Evolutionary conservation across 2,113 vertebrate genomes (phyloP), one percentile per base, ranked within the genome.

Genomic region (Anoura caudifer): DNA sequence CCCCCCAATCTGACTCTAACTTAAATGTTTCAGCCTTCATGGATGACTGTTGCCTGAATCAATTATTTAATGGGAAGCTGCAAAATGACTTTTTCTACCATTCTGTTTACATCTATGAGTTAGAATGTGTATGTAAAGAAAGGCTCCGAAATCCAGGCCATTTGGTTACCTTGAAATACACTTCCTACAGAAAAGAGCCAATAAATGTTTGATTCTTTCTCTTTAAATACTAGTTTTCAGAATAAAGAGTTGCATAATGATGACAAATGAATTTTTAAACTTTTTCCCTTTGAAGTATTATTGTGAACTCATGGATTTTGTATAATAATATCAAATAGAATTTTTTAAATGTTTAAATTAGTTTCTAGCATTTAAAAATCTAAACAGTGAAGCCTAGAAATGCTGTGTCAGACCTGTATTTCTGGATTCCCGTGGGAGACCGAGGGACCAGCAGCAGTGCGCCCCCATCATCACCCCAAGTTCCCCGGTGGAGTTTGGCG

Each of bases 161-260:
- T 56, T 86, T 94, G 41, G 7, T 73, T 73, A n/a, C 47, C 45
- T 33, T 81, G 56, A 95, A 95, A 50, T 84, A 45, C 20, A 86
- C 16, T 83, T 96, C 31, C 76, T 75, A 31, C 6, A 22, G 69
- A 33, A 82, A 83, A 65, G 70, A 83, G 14, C n/a, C 43, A 56
- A 81, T 52, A 79, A 86, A 65, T 19, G 26, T 28, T 54, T 36
- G 7, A 31, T 80, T 65, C 43, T 59, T 93, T 61, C 79, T 56
- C 36, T 81, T 33, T 72, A 54, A 38, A 47, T 77, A 9, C 19
- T 12, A 61, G 43, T 65, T 96, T 92, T 91, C 65, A 84, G 52
- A 90, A 84, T 59, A 80, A 72, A 50, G 28, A 70, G 16, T 84
- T 87, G 26, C 16, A 17, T 4, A 24, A 24, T 24, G 20, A 26